Evolutionary conservation across 2,113 vertebrate genomes (phyloP).

Genomic region (Brachyistius frenatus): DNA sequence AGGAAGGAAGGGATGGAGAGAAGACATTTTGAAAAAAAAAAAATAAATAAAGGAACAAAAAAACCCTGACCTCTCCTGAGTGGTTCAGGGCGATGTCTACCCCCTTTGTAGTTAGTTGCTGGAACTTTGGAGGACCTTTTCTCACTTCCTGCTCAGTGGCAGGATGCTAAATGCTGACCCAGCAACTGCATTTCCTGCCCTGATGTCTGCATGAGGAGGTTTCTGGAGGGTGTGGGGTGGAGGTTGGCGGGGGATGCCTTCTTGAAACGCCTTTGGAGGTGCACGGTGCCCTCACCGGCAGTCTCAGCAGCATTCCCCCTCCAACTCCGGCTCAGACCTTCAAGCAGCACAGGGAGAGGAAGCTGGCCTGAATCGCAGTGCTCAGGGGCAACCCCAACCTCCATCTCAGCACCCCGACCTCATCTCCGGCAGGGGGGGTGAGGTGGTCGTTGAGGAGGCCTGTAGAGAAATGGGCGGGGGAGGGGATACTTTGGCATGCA

Average conservation of each 20-base stretch:
- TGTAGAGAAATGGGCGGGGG: background rate
- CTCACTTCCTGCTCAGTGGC: constrained; percentile 45
- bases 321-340: constrained; percentile 40
- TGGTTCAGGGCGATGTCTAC: constrained; percentile 65
- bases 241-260: constrained; percentile 22
- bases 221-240: constrained; percentile 6
- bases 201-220: constrained; percentile 47
- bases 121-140: constrained; percentile 67
- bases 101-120: constrained; percentile 50
- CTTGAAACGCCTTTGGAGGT: constrained; percentile 45
- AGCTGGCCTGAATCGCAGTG: constrained; percentile 52
- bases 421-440: constrained; percentile 18
- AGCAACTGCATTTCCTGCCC: constrained; percentile 47
- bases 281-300: constrained; percentile 21
- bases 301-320: constrained; percentile 14
- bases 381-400: constrained; percentile 60
- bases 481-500: constrained; percentile 67
- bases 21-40: background rate
- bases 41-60: constrained; percentile 10
- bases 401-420: constrained; percentile 50
- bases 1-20: constrained; percentile 17
- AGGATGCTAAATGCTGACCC: constrained; percentile 68
- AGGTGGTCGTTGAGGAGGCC: constrained; percentile 1
- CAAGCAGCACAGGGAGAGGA: constrained; percentile 29
- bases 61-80: constrained; percentile 56